Base-by-base conservation (phyloP, 2,888 invertebrate species). In the Chesias legatella region DNA sequence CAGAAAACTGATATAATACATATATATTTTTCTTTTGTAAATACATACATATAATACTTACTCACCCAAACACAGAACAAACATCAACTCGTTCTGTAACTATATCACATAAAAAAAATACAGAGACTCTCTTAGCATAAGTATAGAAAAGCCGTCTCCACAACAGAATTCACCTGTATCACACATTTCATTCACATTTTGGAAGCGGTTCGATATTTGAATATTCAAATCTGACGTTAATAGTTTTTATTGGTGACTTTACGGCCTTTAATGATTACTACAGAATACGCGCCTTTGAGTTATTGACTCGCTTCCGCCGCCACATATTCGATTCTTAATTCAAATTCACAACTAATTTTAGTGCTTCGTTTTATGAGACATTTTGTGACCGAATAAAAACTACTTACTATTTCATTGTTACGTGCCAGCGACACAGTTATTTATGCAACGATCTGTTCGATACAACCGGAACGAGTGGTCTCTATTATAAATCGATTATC, bases 181-280 rank as follows among this genome's bases (percentile, higher is more conserved):
- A n/a, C 28, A 60, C 58, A 69, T 63, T 67, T 64, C 67, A 74
- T 76, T 74, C 69, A 68, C 56, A 71, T 65, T 70, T 69, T 67
- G 69, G 73, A 70, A 69, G 68, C 66, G 55, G 58, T 75, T 76
- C 73, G 69, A 70, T 67, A 77, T 80, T 83, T 79, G 72, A 80
- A 82, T 83, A 82, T 80, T 79, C 72, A 78, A 79, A 79, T 68
- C 63, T 63, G 61, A 50, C 67, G 72, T 77, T 84, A 83, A 83
- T 83, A 79, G 79, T 67, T 82, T 84, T 84, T 84, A 84, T 83
- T 79, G 79, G 74, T 75, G 71, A 76, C 70, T 83, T 85, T 81
- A 84, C 79, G 71, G 76, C 75, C 79, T 72, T 67, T 82, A 81
- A 83, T 83, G 77, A 80, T 72, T 73, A 73, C 69, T 51, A 56